Conservation (phyloP, 2,113 vertebrate genomes). For the Garra rufa region DNA sequence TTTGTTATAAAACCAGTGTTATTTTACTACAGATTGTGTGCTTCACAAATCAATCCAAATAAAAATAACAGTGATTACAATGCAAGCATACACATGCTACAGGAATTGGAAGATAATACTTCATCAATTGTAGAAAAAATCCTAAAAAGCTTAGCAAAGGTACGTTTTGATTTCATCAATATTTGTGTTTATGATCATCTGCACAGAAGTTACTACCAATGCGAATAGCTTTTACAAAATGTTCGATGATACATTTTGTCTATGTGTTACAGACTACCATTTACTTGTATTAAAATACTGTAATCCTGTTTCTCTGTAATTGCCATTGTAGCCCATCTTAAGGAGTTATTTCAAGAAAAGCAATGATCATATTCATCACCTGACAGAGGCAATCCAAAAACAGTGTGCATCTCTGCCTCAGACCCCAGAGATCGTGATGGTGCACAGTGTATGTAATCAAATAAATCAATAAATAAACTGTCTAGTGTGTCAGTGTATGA, state of each 20-base stretch:
- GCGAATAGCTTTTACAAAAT: no score
- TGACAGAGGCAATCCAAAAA: background rate
- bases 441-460: background rate
- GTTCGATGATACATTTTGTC: no score
- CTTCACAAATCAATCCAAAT: conserved; percentile 12
- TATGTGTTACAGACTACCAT: no score
- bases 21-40: background rate
- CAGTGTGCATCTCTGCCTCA: conserved; percentile 38
- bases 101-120: conserved; percentile 45
- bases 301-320: background rate
- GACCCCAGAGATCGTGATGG: background rate
- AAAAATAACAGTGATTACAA: background rate
- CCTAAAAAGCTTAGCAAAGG: conserved; percentile 47
- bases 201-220: background rate
- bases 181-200: background rate
- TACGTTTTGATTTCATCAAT: background rate
- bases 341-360: conserved; percentile 59
- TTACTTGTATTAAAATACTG: no score
- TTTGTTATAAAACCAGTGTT: background rate
- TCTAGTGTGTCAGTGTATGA: background rate
- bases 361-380: fast-evolving
- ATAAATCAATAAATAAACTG: no score
- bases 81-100: conserved; percentile 21
- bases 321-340: conserved; percentile 56
- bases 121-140: conserved; percentile 25